Evolutionary conservation across 2,113 vertebrate genomes (phyloP).

Genomic region (Tupaia chinensis): DNA sequence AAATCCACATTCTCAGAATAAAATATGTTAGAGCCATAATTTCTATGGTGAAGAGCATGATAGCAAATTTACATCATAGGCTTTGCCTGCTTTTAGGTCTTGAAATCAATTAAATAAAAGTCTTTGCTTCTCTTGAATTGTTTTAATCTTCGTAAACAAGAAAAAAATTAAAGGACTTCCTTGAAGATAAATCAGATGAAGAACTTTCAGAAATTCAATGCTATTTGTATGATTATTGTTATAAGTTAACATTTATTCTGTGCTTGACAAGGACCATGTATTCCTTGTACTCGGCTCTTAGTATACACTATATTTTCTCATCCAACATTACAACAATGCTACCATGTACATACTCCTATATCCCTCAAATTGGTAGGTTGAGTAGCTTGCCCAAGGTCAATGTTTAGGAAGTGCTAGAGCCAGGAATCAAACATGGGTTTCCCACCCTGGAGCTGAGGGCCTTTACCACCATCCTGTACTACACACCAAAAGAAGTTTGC

Average conservation of each 20-base stretch:
- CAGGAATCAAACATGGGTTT: background rate
- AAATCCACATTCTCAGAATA: background rate
- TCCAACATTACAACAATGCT: background rate
- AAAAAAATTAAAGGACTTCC: background rate
- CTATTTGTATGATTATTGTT: background rate
- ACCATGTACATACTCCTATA: background rate
- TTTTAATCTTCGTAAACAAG: constrained; percentile 30
- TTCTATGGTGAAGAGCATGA: background rate
- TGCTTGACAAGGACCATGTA: background rate
- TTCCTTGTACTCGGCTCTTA: background rate
- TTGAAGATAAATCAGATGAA: background rate
- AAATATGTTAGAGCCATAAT: background rate
- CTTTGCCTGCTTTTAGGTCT: background rate
- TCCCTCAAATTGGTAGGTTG: background rate
- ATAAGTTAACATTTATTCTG: constrained; percentile 22
- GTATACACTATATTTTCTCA: background rate
- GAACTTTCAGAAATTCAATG: constrained; percentile 22
- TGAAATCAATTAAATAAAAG: background rate
- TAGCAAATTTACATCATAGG: background rate
- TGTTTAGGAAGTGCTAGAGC: background rate
- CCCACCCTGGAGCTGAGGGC: background rate
- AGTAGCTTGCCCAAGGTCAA: background rate
- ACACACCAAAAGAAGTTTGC: background rate
- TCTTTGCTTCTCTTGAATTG: background rate
- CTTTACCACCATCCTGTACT: rapidly evolving